phyloP scores from a whole-genome alignment of 2,113 vertebrate genomes.

The Caloenas nicobarica region DNA sequence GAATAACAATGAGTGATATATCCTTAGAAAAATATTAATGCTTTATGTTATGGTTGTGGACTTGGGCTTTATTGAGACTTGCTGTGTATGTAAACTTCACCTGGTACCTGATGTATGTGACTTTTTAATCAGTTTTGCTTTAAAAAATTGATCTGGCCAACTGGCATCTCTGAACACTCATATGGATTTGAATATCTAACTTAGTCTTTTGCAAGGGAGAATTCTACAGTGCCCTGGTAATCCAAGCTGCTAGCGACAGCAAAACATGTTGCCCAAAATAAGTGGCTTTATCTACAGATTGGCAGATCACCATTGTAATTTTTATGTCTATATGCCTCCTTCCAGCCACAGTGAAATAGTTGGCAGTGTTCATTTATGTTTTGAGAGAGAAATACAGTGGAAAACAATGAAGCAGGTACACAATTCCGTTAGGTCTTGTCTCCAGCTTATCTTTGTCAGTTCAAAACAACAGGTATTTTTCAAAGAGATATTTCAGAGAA shows the following conservation, averaged over 20 bases:
- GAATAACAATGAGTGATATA: background rate
- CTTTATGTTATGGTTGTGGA: background rate
- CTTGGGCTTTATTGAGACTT: background rate
- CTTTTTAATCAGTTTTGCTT: background rate
- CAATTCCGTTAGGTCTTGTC: background rate
- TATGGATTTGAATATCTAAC: background rate
- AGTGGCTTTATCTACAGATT: background rate
- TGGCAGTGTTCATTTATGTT: background rate
- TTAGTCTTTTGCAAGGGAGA: background rate
- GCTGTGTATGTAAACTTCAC: background rate
- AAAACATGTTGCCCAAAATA: background rate
- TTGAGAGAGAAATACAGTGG: background rate
- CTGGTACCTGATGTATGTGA: background rate
- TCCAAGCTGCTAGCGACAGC: background rate
- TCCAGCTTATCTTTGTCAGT: background rate
- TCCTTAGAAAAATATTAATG: background rate
- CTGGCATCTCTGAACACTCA: background rate
- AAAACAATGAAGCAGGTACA: background rate
- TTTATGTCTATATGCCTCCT: background rate
- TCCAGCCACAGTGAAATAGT: background rate
- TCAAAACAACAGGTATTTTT: background rate
- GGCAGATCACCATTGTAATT: background rate
- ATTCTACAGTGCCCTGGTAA: background rate
- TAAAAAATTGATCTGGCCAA: background rate
- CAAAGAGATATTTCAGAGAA: background rate